These are phyloP conservation scores for Cyprinodon tularosa DNA, from an alignment of 2,113 vertebrate genomes.

Conservation along the genomic window DNA sequence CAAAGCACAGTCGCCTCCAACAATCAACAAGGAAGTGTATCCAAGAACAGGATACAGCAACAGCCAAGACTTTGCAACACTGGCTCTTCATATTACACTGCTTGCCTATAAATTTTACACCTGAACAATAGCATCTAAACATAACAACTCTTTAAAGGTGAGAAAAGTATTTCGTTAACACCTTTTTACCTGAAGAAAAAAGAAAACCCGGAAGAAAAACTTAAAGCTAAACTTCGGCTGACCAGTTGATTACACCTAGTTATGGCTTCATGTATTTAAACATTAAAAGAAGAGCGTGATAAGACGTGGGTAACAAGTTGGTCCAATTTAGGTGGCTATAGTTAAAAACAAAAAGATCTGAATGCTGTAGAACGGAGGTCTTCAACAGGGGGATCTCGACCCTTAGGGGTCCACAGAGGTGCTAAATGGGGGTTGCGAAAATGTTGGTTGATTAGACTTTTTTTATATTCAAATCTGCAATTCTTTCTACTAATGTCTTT, in stretches of 20 bases:
- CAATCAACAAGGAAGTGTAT: constrained; percentile 55
- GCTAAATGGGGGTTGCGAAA: too few species aligned
- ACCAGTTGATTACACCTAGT: not conserved
- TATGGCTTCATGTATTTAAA: not conserved
- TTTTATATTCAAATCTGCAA: too few species aligned
- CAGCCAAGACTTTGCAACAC: constrained; percentile 42
- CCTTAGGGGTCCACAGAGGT: too few species aligned
- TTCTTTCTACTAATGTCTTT: too few species aligned
- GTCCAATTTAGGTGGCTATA: not conserved
- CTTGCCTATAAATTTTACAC: constrained; percentile 1
- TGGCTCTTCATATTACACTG: constrained; percentile 19
- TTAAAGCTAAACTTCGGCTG: not conserved
- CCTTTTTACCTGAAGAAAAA: not conserved
- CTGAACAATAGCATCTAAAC: not conserved
- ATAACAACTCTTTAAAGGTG: not conserved
- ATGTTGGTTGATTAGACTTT: too few species aligned
- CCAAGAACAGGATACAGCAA: constrained; percentile 45
- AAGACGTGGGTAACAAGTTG: not conserved
- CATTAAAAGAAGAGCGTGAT: not conserved
- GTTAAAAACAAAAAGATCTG: not conserved
- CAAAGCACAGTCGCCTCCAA: constrained; percentile 37
- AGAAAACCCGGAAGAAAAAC: not conserved
- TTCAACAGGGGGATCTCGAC: too few species aligned
- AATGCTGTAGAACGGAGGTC: not conserved
- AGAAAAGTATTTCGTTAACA: not conserved